Conservation (phyloP, 2,888 invertebrate species). For the Sycophila texana region DNA sequence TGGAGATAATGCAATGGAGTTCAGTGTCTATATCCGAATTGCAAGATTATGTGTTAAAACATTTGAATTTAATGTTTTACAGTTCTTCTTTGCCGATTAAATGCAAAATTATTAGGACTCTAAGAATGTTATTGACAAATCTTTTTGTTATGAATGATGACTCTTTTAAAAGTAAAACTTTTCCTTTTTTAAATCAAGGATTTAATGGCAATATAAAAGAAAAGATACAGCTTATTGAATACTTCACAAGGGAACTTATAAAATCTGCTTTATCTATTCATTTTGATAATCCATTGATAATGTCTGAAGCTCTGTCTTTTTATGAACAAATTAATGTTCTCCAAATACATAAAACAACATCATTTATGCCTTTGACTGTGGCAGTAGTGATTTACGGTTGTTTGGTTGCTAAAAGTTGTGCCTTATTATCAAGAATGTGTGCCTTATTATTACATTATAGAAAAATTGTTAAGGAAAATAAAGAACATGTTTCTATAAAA, state of each 20-base stretch:
- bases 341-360: constrained; percentile 28
- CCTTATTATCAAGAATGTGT: constrained; percentile 68
- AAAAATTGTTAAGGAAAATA: constrained; percentile 54
- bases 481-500: constrained; percentile 45
- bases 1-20: constrained; percentile 70
- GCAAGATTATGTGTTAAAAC: constrained; percentile 63
- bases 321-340: constrained; percentile 64
- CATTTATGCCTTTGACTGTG: constrained; percentile 67
- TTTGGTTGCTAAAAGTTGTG: constrained; percentile 64
- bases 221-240: constrained; percentile 60
- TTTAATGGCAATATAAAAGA: constrained; percentile 62
- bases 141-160: constrained; percentile 65
- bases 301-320: constrained; percentile 67
- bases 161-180: constrained; percentile 56
- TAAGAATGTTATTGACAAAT: constrained; percentile 65
- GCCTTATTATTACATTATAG: constrained; percentile 64
- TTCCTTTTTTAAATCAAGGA: constrained; percentile 67
- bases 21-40: constrained; percentile 63
- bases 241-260: constrained; percentile 63
- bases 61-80: constrained; percentile 67
- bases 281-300: constrained; percentile 59
- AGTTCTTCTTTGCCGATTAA: constrained; percentile 66
- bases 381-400: constrained; percentile 68
- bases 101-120: constrained; percentile 66
- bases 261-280: constrained; percentile 66